Percentiles rank a stretch among this genome's conserved stretches.
These are phyloP conservation scores for Danio tinwini DNA, from an alignment of 2,797 vertebrate genomes.

Conservation along the genomic window DNA sequence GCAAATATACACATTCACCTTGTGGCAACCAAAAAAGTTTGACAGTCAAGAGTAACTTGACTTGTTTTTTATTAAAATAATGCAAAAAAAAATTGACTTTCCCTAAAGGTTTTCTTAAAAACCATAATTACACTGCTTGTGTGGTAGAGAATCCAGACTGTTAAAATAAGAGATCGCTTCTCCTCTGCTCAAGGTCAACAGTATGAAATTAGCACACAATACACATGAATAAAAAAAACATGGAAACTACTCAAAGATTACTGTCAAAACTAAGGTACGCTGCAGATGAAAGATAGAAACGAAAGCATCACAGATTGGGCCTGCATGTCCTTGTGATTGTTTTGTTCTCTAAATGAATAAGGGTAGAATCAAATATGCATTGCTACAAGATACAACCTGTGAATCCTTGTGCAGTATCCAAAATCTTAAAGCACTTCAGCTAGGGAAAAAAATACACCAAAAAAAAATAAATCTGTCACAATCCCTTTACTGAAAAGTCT, in stretches of 20 bases:
- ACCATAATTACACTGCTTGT: neutral
- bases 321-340: neutral
- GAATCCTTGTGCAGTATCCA: neutral
- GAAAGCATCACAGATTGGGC: neutral
- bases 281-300: conserved; percentile 5
- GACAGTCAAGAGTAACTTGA: conserved; percentile 8
- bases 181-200: neutral
- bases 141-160: neutral
- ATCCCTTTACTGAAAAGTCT: neutral
- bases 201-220: neutral
- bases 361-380: neutral
- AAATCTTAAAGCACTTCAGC: neutral
- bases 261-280: neutral
- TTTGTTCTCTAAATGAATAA: conserved; percentile 4
- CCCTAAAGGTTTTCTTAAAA: conserved; percentile 5
- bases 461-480: too few relatives aligned
- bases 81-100: conserved; percentile 1
- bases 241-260: neutral
- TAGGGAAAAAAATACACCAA: neutral
- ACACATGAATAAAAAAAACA: neutral
- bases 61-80: conserved; percentile 6
- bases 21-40: neutral
- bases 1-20: conserved; percentile 28
- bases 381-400: neutral
- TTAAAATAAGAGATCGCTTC: neutral